These are phyloP conservation scores for Polypterus bichir DNA, from an alignment of 2,113 vertebrate genomes.

Conservation along the genomic window DNA sequence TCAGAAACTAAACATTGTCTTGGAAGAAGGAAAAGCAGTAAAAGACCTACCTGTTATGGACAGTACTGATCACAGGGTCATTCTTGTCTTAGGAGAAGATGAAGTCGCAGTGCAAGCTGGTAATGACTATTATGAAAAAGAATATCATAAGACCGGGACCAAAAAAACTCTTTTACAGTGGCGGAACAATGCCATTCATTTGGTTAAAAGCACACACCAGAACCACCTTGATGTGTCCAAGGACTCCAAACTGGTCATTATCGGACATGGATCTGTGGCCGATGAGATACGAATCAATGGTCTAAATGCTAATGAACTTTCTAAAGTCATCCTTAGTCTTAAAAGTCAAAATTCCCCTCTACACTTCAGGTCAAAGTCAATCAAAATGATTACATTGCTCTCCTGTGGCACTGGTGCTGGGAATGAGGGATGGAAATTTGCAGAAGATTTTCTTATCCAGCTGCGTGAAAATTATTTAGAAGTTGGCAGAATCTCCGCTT, in stretches of 20 bases:
- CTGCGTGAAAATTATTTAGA: background rate
- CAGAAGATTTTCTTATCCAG: background rate
- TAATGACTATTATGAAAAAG: too few species aligned
- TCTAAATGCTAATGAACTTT: background rate
- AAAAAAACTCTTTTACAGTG: too few species aligned
- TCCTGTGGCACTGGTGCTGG: constrained; percentile 1
- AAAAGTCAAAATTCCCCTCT: background rate
- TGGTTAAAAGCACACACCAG: too few species aligned
- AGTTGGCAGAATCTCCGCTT: constrained; percentile 3
- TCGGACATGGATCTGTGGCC: background rate
- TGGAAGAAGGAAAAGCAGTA: too few species aligned
- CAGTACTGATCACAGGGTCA: too few species aligned
- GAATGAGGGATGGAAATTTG: constrained; percentile 1
- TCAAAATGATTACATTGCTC: background rate
- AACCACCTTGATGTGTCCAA: background rate
- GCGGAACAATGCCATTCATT: too few species aligned
- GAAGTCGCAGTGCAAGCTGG: too few species aligned
- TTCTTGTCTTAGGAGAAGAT: too few species aligned
- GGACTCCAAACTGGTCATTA: constrained; percentile 3
- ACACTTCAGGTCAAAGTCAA: background rate
- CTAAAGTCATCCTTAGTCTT: constrained; percentile 5
- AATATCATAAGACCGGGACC: too few species aligned
- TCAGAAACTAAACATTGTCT: too few species aligned
- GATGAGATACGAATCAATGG: background rate
- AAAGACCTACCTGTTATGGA: too few species aligned